Conservation (phyloP, 30 jellyfish, hydroid and myxozoan species). For the Aurelia aurita region DNA sequence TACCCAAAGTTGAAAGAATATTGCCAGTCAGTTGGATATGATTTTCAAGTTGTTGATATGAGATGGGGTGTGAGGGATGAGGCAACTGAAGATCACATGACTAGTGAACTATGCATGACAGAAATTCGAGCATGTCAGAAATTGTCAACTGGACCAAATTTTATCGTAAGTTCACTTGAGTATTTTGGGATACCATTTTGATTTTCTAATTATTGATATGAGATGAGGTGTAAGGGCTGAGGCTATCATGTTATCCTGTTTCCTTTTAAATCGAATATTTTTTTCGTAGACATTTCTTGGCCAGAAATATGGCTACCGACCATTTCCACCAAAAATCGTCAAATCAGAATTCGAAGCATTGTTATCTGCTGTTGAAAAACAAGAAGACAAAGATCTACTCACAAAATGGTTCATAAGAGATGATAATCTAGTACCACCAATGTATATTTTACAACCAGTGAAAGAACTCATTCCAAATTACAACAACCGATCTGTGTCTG, state of each 20-base stretch:
- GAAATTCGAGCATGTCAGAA: constrained; percentile 86
- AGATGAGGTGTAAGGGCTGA: no score
- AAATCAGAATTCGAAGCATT: constrained; percentile 79
- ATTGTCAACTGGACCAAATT: constrained; percentile 93
- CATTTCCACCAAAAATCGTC: constrained; percentile 89
- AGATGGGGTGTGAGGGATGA: constrained; percentile 98
- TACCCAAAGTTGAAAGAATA: constrained; percentile 87
- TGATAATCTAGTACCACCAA: constrained; percentile 79
- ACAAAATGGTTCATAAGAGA: constrained; percentile 78
- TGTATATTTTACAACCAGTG: constrained; percentile 77
- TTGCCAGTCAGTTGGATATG: constrained; percentile 93
- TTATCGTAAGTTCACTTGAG: constrained; percentile 75
- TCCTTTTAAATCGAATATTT: no score
- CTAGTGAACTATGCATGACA: constrained; percentile 88
- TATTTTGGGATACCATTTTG: no score
- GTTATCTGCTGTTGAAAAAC: constrained; percentile 32
- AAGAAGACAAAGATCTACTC: constrained; percentile 57
- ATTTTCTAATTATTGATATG: no score
- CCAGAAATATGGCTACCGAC: no score
- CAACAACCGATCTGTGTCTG: constrained; percentile 66
- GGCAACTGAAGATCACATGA: constrained; percentile 98
- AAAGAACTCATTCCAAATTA: constrained; percentile 69
- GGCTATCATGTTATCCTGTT: no score
- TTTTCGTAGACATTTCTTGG: constrained; percentile 79
- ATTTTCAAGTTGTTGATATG: constrained; percentile 96